A percentile compares a stretch with the other conserved stretches of the same genome.
These are phyloP conservation scores for Pristionchus arcanus DNA, from an alignment of 2,888 invertebrate genomes.

Conservation along the genomic window DNA sequence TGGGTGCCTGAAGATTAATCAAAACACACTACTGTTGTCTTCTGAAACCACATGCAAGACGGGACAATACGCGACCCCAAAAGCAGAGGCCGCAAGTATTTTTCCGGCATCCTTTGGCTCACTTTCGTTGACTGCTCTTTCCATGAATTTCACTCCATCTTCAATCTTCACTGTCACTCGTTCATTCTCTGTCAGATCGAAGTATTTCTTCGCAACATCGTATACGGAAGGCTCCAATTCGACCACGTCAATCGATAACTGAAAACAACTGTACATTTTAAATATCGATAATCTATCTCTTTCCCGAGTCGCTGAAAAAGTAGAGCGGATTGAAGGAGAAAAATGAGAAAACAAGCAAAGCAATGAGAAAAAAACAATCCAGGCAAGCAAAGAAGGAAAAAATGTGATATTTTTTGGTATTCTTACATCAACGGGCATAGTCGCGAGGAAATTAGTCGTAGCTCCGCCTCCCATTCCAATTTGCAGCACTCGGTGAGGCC, in stretches of 20 bases:
- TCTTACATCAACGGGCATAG: slow-evolving; percentile 41
- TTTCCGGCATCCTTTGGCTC: background rate
- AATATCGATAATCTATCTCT: too few relatives aligned
- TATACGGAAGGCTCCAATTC: slow-evolving; percentile 42
- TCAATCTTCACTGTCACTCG: slow-evolving; percentile 44
- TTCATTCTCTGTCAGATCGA: background rate
- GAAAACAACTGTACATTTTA: background rate
- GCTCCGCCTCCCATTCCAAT: slow-evolving; percentile 51
- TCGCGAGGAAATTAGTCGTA: slow-evolving; percentile 23
- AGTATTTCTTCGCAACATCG: slow-evolving; percentile 44
- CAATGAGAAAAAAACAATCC: too few relatives aligned
- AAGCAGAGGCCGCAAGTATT: too few relatives aligned
- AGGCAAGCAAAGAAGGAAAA: background rate
- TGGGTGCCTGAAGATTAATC: background rate
- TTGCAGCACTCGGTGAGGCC: background rate
- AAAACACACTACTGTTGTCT: too few relatives aligned
- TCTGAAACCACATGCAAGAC: too few relatives aligned
- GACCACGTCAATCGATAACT: slow-evolving; percentile 52
- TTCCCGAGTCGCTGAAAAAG: too few relatives aligned
- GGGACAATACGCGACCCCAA: too few relatives aligned
- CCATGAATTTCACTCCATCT: slow-evolving; percentile 33
- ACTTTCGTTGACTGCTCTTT: background rate
- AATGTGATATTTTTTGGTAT: too few relatives aligned
- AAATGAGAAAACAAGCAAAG: too few relatives aligned
- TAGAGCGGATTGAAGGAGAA: too few relatives aligned